Base-by-base conservation (phyloP, 2,797 vertebrate species). In the Trematomus bernacchii region DNA sequence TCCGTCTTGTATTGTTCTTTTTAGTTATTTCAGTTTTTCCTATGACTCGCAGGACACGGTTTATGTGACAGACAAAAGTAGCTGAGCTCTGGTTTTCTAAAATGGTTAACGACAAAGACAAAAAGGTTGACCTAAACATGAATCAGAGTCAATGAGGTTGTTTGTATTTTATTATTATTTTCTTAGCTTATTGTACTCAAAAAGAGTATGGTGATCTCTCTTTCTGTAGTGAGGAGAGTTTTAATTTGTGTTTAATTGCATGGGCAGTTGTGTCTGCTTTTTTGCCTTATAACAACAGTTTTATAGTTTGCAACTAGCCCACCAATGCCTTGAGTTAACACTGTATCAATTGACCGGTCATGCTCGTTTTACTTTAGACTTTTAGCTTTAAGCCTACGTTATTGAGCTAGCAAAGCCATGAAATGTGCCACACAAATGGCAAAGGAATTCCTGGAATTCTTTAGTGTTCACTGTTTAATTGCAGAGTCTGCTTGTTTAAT, bases 391-490 rank as follows among this genome's bases (percentile, higher is more conserved):
- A 27, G 52, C 4, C 42, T 66, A 10, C 3, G n/a, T 66, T 61
- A 76, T 66, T 73, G 60, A 51, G 40, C 71, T 79, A 44, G 8
- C 37, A 44, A 79, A 69, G 23, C 57, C 54, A 55, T 58, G 7
- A 76, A 77, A 78, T 64, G 46, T 66, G 76, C 64, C 73, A 60
- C 52, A 73, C 68, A 52, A 60, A 73, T 72, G 59, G 12, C 44
- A 70, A 60, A 76, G 50, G 67, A 63, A 88, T 67, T 65, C 30
- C 42, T 69, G 64, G 54, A 71, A 80, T 80, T 9, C 57, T 80
- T 84, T 59, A 43, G 50, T 81, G 74, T 77, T 55, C 23, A 47
- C 53, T 79, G 64, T 77, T 63, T 59, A 73, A 79, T 82, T 82
- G 65, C 64, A 73, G 53, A 76, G 37, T 62, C 66, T 54, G 58